A percentile compares a stretch with the other conserved stretches of the same genome.
phyloP scores from a whole-genome alignment of 2,888 invertebrate genomes.

The Andricus curvator region DNA sequence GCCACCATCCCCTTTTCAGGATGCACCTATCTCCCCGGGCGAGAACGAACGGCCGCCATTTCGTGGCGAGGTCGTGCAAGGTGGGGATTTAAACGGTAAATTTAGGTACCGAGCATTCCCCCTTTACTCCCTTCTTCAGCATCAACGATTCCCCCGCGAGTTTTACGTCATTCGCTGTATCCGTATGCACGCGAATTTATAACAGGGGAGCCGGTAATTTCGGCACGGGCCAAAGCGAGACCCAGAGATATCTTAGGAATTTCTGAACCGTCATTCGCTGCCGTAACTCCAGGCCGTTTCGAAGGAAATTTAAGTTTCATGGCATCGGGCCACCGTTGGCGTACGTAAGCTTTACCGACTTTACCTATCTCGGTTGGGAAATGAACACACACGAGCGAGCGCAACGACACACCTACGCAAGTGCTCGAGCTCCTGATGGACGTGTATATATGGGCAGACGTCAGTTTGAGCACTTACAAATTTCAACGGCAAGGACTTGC shows the following conservation, averaged over 20 bases:
- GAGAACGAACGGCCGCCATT: slow-evolving; percentile 65
- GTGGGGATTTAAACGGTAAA: slow-evolving; percentile 65
- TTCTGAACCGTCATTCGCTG: slow-evolving; percentile 70
- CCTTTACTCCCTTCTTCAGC: slow-evolving; percentile 48
- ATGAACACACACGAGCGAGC: slow-evolving; percentile 39
- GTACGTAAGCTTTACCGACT: slow-evolving; percentile 44
- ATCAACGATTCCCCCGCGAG: slow-evolving; percentile 54
- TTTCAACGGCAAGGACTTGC: slow-evolving; percentile 57
- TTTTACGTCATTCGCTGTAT: slow-evolving; percentile 70
- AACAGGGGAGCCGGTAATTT: slow-evolving; percentile 65
- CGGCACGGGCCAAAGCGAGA: slow-evolving; percentile 58
- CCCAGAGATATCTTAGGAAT: slow-evolving; percentile 70
- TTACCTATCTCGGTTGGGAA: slow-evolving; percentile 41
- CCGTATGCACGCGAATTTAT: slow-evolving; percentile 63
- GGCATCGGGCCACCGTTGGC: slow-evolving; percentile 57
- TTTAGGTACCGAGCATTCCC: slow-evolving; percentile 58
- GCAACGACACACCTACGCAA: slow-evolving; percentile 42
- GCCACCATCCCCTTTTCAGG: slow-evolving; percentile 31
- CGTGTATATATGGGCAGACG: slow-evolving; percentile 47
- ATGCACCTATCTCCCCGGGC: slow-evolving; percentile 48
- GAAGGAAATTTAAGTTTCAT: slow-evolving; percentile 72
- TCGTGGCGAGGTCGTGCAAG: slow-evolving; percentile 59
- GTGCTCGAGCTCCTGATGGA: slow-evolving; percentile 34
- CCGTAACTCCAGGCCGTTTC: slow-evolving; percentile 65
- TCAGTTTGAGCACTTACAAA: slow-evolving; percentile 57